Evolutionary conservation across 2,888 invertebrate species (phyloP), one percentile per base, ranked within the genome.

Genomic region (Agrotis puta): DNA sequence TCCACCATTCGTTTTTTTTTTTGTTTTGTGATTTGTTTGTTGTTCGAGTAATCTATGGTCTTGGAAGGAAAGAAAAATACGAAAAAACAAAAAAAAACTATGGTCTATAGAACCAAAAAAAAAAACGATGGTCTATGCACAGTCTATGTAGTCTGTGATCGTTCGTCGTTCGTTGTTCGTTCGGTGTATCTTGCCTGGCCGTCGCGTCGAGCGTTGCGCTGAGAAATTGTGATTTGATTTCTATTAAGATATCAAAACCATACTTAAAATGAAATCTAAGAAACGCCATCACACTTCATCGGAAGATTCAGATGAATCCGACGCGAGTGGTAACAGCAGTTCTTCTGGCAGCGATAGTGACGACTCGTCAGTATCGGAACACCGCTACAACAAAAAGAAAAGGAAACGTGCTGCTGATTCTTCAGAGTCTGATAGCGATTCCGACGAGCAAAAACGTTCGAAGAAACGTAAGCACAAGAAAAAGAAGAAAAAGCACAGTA

Each of bases 391-490:
- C 80, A 95, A 94, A 85, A 96, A 95, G 85, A 96, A 96, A 89
- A 93, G 91, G 76, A 95, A 95, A 88, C 95, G 93, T 87, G 94
- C 88, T 87, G 94, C 88, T 56, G 92, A 94, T 63, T 93, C 94
- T 70, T 94, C 95, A 20, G 93, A 93, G 66, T 94, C 95, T 14
- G 95, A 95, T 27, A 94, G 94, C 68, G 93, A 94, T 71, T 93
- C 94, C 0, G 94, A 94, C 62, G 93, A 91, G 24, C 94, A 93
- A 67, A 94, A 92, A 74, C 94, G 94, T 24, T 85, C 91, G 6
- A 96, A 96, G 79, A 96, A 95, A 88, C 94, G 95, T 24, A 96
- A 96, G 81, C 96, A 96, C 71, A 96, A 96, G 90, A 96, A 96
- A 83, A 96, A 96, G 90, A 96, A 96, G 89, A 95, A 94, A 90